A percentile compares a stretch with the other conserved stretches of the same genome.
These are phyloP conservation scores for Diaprepes abbreviatus DNA, from an alignment of 2,888 invertebrate species.

Conservation along the genomic window DNA sequence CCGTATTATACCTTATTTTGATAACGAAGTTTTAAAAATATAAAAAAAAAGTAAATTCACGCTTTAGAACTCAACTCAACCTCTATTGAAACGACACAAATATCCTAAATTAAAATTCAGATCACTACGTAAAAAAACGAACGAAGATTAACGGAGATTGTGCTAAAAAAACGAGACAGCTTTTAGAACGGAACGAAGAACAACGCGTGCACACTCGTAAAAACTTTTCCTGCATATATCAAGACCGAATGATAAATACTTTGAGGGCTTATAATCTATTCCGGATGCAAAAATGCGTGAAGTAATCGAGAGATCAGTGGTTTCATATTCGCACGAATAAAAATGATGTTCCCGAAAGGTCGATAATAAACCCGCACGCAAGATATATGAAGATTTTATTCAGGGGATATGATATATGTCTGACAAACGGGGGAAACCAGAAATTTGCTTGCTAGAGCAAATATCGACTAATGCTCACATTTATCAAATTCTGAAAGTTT, in stretches of 20 bases:
- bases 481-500: conserved; percentile 23
- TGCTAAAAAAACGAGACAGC: no score
- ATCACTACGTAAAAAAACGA: no score
- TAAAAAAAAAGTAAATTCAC: no score
- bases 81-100: no score
- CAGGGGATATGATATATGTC: conserved; percentile 42
- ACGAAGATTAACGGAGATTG: no score
- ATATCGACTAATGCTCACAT: conserved; percentile 43
- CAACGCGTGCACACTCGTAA: no score
- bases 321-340: conserved; percentile 34
- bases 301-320: conserved; percentile 35
- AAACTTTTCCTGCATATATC: no score
- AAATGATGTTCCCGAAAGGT: conserved; percentile 44
- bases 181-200: no score
- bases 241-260: neutral
- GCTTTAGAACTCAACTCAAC: no score
- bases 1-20: no score
- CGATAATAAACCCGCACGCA: conserved; percentile 38
- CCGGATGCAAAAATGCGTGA: conserved; percentile 33
- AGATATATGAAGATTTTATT: conserved; percentile 45
- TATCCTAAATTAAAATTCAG: no score
- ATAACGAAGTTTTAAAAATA: no score
- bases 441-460: conserved; percentile 34
- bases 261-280: conserved; percentile 19
- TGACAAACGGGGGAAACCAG: conserved; percentile 37